Base-by-base conservation (phyloP, 2,797 vertebrate genomes). In the Spea hammondii region DNA sequence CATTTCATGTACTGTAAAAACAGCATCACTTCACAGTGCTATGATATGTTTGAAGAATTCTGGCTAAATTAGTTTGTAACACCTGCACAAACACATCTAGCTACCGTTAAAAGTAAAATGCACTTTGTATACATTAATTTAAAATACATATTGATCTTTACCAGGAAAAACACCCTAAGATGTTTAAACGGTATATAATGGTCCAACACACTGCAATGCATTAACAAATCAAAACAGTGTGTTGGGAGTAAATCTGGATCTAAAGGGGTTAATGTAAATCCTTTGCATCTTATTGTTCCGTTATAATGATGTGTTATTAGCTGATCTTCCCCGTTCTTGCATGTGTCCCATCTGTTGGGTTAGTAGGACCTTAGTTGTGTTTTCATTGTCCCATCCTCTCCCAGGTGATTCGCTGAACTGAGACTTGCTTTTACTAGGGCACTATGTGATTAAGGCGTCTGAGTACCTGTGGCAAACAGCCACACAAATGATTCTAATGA, bases 391-490 rank as follows among this genome's bases (percentile, higher is more conserved):
- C 57, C 70, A 49, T 53, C 77, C 48, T 53, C 65, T 85, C 86
- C 83, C 79, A 66, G 77, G 77, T 86, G 85, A 87, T 83, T 83
- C 73, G 46, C 82, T 77, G 79, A 85, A 79, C 86, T 82, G 84
- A 82, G 87, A 76, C 82, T 86, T 88, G 82, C 85, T 82, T 84
- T 51, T 85, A 83, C 75, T 81, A 54, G 51, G 84, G 78, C 83
- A 75, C 47, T 6, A 81, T 78, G 82, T 88, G 87, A 88, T 89
- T 86, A 87, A 88, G 85, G 78, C 84, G 87, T 86, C 86, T 80
- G 70, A 85, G 85, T 76, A 82, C 50, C 72, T 77, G 78, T 86
- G 80, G 82, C 85, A 87, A 82, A 68, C 74, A 84, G 83, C 57
- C 72, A 74, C 73, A 64, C 78, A 79, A 66, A 65, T 74, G 54